phyloP scores from a whole-genome alignment of 2,797 vertebrate species.

The Sebastes hopkinsi region DNA sequence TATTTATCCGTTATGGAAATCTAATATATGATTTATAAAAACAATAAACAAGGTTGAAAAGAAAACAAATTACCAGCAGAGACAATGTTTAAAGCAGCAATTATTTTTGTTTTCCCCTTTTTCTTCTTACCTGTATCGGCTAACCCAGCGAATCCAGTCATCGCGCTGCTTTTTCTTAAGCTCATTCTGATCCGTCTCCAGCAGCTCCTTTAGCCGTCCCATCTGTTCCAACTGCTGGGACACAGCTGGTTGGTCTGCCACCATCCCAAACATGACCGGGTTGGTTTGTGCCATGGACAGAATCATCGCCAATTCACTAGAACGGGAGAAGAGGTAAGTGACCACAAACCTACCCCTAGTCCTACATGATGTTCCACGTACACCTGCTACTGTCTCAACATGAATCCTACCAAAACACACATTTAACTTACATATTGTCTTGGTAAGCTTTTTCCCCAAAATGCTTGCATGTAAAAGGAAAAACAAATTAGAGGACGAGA shows the following conservation, averaged over 20 bases:
- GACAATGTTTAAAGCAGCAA: not conserved
- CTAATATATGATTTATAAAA: too few species aligned
- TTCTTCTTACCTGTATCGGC: conserved; percentile 81
- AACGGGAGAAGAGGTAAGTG: not conserved
- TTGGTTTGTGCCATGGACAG: conserved; percentile 89
- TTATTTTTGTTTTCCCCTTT: not conserved
- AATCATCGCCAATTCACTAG: conserved; percentile 90
- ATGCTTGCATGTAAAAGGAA: conserved; percentile 48
- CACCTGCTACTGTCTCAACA: not conserved
- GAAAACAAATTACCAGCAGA: not conserved
- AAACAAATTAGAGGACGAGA: not conserved
- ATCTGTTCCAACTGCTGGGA: conserved; percentile 84
- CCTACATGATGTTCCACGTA: not conserved
- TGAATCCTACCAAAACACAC: not conserved
- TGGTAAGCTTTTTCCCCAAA: conserved; percentile 53
- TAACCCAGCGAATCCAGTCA: conserved; percentile 86
- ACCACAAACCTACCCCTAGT: not conserved
- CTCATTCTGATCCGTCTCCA: conserved; percentile 78
- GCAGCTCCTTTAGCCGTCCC: conserved; percentile 81
- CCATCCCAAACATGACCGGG: conserved; percentile 85
- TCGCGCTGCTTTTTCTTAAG: conserved; percentile 79
- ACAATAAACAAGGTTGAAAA: too few species aligned
- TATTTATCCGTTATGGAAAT: too few species aligned
- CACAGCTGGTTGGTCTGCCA: conserved; percentile 81
- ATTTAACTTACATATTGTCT: conserved; percentile 62